Evolutionary conservation across 2,113 vertebrate species (phyloP), one percentile per base, ranked within the genome.

Genomic region (Ondatra zibethicus): DNA sequence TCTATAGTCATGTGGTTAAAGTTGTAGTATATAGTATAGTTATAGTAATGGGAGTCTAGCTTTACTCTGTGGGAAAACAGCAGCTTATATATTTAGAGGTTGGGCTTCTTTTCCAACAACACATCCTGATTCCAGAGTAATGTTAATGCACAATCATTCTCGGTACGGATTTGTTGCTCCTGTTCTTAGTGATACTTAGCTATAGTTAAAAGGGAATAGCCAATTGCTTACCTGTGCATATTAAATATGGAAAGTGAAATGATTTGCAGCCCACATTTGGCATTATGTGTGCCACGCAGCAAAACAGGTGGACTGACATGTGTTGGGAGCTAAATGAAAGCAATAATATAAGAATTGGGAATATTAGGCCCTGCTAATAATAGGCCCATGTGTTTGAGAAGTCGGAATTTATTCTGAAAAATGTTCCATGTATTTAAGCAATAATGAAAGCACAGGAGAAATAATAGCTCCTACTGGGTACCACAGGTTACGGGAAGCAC

Each of bases 401-500:
- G 61, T 66, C 81, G 88, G 63, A 75, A 19, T 31, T 76, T 42
- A 58, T 73, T 9, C 73, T 91, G 47, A 55, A 39, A 93, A 96
- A 89, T 50, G 23, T 55, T 77, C 73, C 31, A 36, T 25, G 93
- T 50, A 55, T 92, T 76, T 88, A 96, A 89, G 87, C 25, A 50
- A 81, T 36, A 82, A 29, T 92, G 50, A 89, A 92, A 96, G 94
- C 92, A 19, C 29, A 89, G 93, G 70, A 92, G 95, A 96, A 58
- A 75, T 55, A 91, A 75, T 25, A 82, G 55, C 70, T 14, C 21
- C 89, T 86, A 89, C 33, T 84, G 42, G 9, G 42, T 19, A 9
- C 21, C 10, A 23, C 17, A 91, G 82, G 72, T 31, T 45, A 72
- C 3, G 45, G 47, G 61, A 92, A 89, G 87, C 17, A n/a, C 47